Evolutionary conservation across 2,113 vertebrate species (phyloP).

Genomic region (Garra rufa): DNA sequence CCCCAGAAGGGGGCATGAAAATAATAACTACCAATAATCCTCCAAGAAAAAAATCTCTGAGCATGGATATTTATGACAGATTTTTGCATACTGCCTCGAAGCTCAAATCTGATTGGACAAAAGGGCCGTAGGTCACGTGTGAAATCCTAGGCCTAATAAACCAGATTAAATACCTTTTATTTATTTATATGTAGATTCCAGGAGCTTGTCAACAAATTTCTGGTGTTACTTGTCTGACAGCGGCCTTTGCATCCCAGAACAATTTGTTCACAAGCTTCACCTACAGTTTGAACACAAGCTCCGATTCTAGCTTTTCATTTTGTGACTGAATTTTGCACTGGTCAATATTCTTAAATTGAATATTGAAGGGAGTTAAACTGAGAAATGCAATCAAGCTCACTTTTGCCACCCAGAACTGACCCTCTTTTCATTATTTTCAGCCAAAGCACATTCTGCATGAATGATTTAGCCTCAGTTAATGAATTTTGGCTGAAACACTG

Average conservation of each 20-base stretch:
- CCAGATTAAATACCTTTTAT: conserved; percentile 1
- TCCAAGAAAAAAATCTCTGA: conserved; percentile 26
- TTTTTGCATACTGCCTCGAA: background rate
- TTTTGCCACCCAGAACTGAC: background rate
- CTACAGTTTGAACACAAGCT: background rate
- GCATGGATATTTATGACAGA: conserved; percentile 10
- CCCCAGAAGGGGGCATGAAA: background rate
- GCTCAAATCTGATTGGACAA: background rate
- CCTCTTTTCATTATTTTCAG: background rate
- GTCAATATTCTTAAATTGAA: background rate
- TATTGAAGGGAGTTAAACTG: background rate
- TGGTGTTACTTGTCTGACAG: background rate
- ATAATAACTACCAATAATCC: conserved; percentile 5
- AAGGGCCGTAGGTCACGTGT: background rate
- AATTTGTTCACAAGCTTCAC: conserved; percentile 11
- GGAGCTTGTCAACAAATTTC: background rate
- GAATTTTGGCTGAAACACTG: background rate
- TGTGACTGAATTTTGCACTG: background rate
- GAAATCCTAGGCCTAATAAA: conserved; percentile 7
- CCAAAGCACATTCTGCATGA: background rate
- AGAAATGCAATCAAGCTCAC: conserved; percentile 8
- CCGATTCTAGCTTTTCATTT: background rate
- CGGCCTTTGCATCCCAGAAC: background rate
- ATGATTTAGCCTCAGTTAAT: conserved; percentile 4
- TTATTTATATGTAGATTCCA: conserved; percentile 29